Evolutionary conservation across 2,113 vertebrate species (phyloP).

Genomic region (Cinclus cinclus): DNA sequence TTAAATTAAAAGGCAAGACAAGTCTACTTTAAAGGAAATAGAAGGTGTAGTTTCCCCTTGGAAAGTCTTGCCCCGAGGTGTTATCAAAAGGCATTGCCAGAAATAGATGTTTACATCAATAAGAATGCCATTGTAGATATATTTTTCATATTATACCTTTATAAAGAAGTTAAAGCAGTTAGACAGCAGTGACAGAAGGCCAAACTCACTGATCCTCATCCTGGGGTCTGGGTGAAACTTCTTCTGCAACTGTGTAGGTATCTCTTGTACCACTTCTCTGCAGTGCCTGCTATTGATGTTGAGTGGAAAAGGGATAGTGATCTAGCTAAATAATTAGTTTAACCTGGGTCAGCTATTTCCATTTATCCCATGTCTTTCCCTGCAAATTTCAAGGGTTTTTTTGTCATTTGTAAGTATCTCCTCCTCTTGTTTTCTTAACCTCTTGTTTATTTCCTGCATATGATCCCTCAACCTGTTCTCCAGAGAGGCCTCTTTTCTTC

Average conservation of each 20-base stretch:
- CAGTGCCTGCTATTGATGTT: not conserved
- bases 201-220: not conserved
- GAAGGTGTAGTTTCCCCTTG: not conserved
- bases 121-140: not conserved
- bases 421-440: not conserved
- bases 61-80: not conserved
- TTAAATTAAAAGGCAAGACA: slow-evolving; percentile 25
- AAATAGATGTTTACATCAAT: slow-evolving; percentile 2
- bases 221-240: not conserved
- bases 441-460: not conserved
- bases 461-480: not conserved
- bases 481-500: not conserved
- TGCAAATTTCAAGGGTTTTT: not conserved
- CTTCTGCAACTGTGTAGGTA: not conserved
- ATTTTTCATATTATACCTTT: not conserved
- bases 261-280: not conserved
- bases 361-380: not conserved
- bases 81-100: not conserved
- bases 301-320: not conserved
- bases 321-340: not conserved
- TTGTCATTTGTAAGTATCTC: not conserved
- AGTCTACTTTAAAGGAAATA: not conserved
- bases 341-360: not conserved
- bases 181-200: not conserved
- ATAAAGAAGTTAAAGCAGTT: not conserved